Base-by-base conservation (phyloP, 2,113 vertebrate species). In the Brachyhypopomus occidentalis region DNA sequence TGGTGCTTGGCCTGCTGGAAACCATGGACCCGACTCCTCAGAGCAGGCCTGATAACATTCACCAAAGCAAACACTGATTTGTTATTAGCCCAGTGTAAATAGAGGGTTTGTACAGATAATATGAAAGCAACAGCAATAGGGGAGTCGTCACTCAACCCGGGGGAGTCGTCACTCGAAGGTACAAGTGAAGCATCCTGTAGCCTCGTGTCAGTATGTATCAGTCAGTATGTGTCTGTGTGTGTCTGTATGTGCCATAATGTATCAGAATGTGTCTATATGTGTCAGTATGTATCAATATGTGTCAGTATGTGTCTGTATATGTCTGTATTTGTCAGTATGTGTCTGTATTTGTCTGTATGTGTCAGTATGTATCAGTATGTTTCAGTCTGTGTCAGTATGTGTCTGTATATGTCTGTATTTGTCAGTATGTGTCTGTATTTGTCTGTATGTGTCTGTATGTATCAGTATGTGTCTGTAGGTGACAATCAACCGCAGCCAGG, bases 11-110 rank as follows among this genome's bases (percentile, higher is more conserved):
- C 41, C 66, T 16, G 64, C 58, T 82, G 75, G 66, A 69, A 75
- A 80, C 79, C 78, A 22, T 25, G 23, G 23, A 56, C 16, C 45
- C 62, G 30, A 78, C 30, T 45, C 27, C 36, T 78, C 70, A 83
- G 25, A 69, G 27, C 11, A 14, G 52, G n/a, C 14, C 60, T 59
- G 60, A 78, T 74, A n/a, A 84, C 78, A 69, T n/a, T 78, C 45
- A 11, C 48, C 25, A 74, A 59, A 52, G 62, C 70, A 27, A 75
- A 58, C 17, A 23, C 12, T n/a, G 25, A 45, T 80, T 79, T 58
- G 38, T 63, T 22, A 23, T 77, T 38, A 73, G 75, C 60, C 36
- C 30, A n/a, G 73, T 27, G 60, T 66, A 71, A 73, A 72, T 67
- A 78, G n/a, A 62, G 67, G 19, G 63, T 36, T 63, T 16, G 17